Evolutionary conservation across 1,140 invertebrate genomes (phyloP).

Genomic region (Holcopasites calliopsidis): DNA sequence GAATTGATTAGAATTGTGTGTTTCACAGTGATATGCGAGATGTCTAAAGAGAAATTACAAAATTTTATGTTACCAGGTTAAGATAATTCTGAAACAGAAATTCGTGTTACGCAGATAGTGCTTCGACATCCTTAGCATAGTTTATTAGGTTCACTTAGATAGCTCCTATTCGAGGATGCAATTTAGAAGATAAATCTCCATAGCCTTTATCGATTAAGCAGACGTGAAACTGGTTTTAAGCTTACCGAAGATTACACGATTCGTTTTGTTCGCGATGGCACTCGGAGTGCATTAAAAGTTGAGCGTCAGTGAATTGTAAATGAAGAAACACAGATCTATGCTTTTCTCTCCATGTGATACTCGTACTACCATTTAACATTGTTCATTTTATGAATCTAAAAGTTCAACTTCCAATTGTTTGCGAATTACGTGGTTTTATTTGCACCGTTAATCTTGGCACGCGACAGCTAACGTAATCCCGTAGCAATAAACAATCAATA

Average conservation of each 20-base stretch:
- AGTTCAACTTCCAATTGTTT: not conserved
- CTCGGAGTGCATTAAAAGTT: not conserved
- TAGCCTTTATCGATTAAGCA: not conserved
- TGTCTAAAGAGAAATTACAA: not conserved
- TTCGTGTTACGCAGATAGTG: not conserved
- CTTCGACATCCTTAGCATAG: not conserved
- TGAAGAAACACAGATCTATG: too few relatives aligned
- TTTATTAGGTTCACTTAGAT: too few relatives aligned
- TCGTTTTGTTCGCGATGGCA: not conserved
- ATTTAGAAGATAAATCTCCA: not conserved
- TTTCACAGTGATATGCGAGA: not conserved
- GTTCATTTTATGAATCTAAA: too few relatives aligned
- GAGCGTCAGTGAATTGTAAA: not conserved
- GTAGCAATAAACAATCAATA: conserved; percentile 55
- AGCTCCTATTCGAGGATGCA: not conserved
- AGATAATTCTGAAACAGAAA: not conserved
- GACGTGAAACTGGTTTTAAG: not conserved
- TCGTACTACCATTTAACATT: too few relatives aligned
- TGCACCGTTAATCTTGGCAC: conserved; percentile 48
- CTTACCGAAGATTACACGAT: not conserved
- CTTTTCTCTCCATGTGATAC: too few relatives aligned
- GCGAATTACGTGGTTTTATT: conserved; percentile 6
- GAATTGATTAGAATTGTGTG: conserved; percentile 16
- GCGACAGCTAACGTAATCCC: conserved; percentile 36
- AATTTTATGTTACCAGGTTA: not conserved